These are phyloP conservation scores for Pyxicephalus adspersus DNA, from an alignment of 2,113 vertebrate species.

Conservation along the genomic window DNA sequence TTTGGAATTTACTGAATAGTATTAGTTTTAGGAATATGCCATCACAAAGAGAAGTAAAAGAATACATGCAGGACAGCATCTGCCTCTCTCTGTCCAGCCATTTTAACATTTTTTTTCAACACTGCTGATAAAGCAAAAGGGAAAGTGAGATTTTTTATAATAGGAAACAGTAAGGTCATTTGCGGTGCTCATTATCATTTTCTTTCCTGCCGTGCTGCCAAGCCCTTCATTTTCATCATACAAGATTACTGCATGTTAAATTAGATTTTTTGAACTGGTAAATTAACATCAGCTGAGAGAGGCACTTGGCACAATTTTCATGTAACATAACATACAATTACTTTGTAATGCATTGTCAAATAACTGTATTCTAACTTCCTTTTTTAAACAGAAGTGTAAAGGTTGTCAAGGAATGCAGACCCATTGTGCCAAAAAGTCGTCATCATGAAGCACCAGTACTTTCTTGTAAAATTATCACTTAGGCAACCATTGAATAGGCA, in stretches of 20 bases:
- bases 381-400: not conserved
- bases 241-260: constrained; percentile 47
- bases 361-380: constrained; percentile 7
- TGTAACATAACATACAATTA: constrained; percentile 47
- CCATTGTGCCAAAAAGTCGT: too few species aligned
- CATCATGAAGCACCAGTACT: too few species aligned
- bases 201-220: constrained; percentile 29
- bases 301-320: constrained; percentile 41
- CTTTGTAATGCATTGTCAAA: constrained; percentile 37
- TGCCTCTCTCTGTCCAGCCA: not conserved
- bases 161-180: constrained; percentile 40
- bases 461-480: too few species aligned
- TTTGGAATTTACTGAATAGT: too few species aligned
- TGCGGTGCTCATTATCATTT: constrained; percentile 32
- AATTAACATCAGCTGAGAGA: constrained; percentile 50
- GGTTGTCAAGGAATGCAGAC: not conserved
- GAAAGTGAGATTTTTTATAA: constrained; percentile 9
- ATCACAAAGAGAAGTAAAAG: not conserved
- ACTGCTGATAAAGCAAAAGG: not conserved
- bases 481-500: too few species aligned
- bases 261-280: constrained; percentile 47
- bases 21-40: not conserved
- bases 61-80: too few species aligned
- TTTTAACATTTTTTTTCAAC: not conserved
- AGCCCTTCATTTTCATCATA: constrained; percentile 52